A percentile compares a stretch with the other conserved stretches of the same genome.
Evolutionary conservation across 2,888 invertebrate species (phyloP).

Genomic region (Petrolisthes cinctipes): DNA sequence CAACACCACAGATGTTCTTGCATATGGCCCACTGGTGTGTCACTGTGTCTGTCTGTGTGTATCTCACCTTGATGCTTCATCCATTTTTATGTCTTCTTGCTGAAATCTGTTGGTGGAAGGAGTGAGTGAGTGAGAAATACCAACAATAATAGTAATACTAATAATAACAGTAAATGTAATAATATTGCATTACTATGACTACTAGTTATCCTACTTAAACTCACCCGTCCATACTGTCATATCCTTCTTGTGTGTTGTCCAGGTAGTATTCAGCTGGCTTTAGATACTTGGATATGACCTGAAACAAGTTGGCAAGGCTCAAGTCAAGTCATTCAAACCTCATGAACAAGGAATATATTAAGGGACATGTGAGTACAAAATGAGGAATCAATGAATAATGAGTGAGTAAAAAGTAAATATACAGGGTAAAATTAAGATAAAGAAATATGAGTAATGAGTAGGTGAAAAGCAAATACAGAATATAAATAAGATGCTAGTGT

Average conservation of each 20-base stretch:
- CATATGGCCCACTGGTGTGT: too few species aligned
- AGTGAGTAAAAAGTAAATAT: too few species aligned
- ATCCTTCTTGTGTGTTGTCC: not conserved
- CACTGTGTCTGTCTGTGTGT: too few species aligned
- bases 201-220: not conserved
- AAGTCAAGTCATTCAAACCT: not conserved
- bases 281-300: not conserved
- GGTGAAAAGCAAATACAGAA: not conserved
- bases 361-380: not conserved
- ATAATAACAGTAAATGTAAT: not conserved
- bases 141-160: not conserved
- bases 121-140: not conserved
- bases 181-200: not conserved
- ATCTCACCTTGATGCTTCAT: too few species aligned
- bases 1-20: too few species aligned
- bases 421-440: too few species aligned
- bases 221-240: not conserved
- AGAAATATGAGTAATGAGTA: too few species aligned
- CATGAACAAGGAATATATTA: not conserved
- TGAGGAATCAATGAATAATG: too few species aligned
- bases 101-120: not conserved
- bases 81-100: too few species aligned
- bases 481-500: not conserved
- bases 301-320: not conserved
- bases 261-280: not conserved